Evolutionary conservation across 2,888 invertebrate genomes (phyloP), one percentile per base, ranked within the genome.

Genomic region (Apamea crenata): DNA sequence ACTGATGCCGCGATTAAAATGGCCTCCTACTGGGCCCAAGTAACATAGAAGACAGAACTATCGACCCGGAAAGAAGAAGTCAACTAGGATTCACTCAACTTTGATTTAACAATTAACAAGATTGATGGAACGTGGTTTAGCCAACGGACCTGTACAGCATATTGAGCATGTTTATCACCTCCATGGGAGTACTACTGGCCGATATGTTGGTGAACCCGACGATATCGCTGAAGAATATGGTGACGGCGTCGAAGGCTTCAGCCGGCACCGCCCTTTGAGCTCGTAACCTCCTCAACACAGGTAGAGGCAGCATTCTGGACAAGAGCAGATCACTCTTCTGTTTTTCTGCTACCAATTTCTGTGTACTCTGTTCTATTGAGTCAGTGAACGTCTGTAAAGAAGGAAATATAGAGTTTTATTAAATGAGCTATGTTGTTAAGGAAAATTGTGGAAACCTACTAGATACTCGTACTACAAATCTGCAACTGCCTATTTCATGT

Each of bases 181-280:
- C 97, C 97, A 98, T 97, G 0, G 98, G 98, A 1, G 98, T 97
- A 89, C 97, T 97, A 78, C 93, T 95, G 1, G 98, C 97, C 0
- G 98, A 97, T 81, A 98, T 97, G 70, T 95, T 95, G 6, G 98
- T 98, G 91, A 98, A 98, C 6, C 98, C 98, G 50, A 98, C 98
- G 82, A 98, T 98, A 85, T 98, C 98, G 81, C 98, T 98, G 94
- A 98, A 98, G 96, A 97, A 98, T 81, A 98, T 98, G 2, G 98
- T 98, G 70, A 98, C 98, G 0, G 97, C 97, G 77, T 97, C 97
- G 89, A 97, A 98, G 1, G 97, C 96, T 91, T 98, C 98, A 0
- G 98, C 98, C 0, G 97, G 97, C 0, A 98, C 98, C 32, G 97
- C 95, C 70, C 95, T 94, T 88, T 97, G 97, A 0, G 97, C 97